Base-by-base conservation (phyloP, 2,797 vertebrate genomes). In the Aulostomus chinensis region DNA sequence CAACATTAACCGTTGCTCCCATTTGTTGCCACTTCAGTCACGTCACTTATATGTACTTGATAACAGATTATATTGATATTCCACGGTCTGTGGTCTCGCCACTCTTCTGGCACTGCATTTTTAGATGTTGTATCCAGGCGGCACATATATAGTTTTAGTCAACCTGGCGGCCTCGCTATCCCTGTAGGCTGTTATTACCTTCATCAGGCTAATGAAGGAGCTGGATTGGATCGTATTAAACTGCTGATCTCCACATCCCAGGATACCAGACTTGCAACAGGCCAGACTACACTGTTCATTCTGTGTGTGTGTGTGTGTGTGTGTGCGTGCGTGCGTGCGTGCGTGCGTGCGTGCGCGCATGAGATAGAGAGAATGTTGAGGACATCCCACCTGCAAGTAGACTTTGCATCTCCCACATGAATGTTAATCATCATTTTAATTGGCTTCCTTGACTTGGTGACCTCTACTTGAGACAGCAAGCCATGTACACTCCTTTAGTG, bases 361-460 rank as follows among this genome's bases (percentile, higher is more conserved):
- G 21, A 3, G 18, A 7, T 13, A 6, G 17, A 24, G 30, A 24
- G 38, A 34, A 20, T 32, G 28, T 47, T 31, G 29, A 42, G 51
- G 34, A 53, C 26, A 46, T 14, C 61, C 58, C 65, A 76, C 73
- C 68, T 73, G 69, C 69, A 73, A 32, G 10, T 62, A 55, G 68
- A 42, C 55, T 5, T 49, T n/a, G 61, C 67, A 61, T 76, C 77
- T 85, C 78, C 79, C 83, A 70, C 65, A 75, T 77, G 84, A 80
- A 82, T 85, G 82, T 88, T 89, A 86, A 88, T 91, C 84, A 87
- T 83, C 80, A 79, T 86, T 85, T 86, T 87, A 89, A 89, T 84
- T 88, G 83, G 65, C 79, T 86, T 76, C 58, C 61, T 68, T 76
- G 77, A 86, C 83, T 78, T 25, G 5, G 32, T 76, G 86, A 88